Evolutionary conservation across 2,113 vertebrate genomes (phyloP).

Genomic region (Prinia subflava): DNA sequence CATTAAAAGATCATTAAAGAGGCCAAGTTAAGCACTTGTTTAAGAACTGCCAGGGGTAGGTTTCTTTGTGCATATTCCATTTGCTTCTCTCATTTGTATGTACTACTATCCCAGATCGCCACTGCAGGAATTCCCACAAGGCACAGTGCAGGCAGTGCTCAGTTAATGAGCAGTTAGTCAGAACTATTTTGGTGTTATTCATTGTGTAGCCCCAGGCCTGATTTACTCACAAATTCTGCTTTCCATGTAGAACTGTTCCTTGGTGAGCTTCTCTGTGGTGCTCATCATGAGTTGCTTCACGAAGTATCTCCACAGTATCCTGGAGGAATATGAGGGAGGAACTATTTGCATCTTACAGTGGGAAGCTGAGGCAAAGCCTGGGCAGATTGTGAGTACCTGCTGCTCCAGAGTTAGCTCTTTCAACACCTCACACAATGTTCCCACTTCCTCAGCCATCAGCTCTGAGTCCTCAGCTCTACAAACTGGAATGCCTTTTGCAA

Average conservation of each 20-base stretch:
- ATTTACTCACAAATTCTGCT: slow-evolving; percentile 31
- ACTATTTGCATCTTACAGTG: neutral
- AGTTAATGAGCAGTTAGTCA: slow-evolving; percentile 38
- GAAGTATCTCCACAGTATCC: neutral
- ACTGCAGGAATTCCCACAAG: slow-evolving; percentile 19
- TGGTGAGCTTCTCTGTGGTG: neutral
- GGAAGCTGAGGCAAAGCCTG: neutral
- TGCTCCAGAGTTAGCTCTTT: neutral
- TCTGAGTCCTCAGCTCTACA: neutral
- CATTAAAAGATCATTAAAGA: neutral
- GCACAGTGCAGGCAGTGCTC: neutral
- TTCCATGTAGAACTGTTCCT: neutral
- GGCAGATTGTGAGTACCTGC: neutral
- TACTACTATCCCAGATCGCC: neutral
- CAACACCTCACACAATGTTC: neutral
- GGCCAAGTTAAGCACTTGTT: neutral
- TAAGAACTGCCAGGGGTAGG: neutral
- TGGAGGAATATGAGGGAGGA: neutral
- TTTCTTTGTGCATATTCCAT: neutral
- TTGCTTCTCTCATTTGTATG: slow-evolving; percentile 11
- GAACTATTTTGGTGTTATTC: slow-evolving; percentile 24
- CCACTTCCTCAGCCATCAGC: neutral
- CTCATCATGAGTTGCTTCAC: neutral
- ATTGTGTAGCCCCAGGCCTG: neutral
- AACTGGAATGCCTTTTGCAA: neutral